Percentiles rank a stretch among this genome's conserved stretches.
Conservation (phyloP, 2,797 vertebrate genomes). For the Lateolabrax maculatus region DNA sequence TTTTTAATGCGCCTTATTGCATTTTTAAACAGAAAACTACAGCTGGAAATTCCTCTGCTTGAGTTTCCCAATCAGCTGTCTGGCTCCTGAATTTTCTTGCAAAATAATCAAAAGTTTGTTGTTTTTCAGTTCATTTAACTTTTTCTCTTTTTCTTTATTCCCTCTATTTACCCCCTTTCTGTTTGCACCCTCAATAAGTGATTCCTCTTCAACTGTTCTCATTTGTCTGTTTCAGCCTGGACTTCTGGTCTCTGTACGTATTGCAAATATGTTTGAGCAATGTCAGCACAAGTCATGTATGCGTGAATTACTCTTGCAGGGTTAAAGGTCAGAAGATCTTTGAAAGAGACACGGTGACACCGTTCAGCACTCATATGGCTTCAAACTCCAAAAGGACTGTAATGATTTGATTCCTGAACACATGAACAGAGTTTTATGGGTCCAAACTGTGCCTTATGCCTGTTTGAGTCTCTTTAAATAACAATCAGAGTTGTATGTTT, state of each 20-base stretch:
- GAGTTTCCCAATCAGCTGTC: slow-evolving; percentile 12
- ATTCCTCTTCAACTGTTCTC: slow-evolving; percentile 6
- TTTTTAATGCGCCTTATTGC: slow-evolving; percentile 15
- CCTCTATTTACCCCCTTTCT: background rate
- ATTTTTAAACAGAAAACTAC: slow-evolving; percentile 10
- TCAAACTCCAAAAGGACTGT: slow-evolving; percentile 35
- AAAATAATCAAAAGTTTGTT: no score
- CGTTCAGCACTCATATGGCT: background rate
- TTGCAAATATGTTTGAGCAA: background rate
- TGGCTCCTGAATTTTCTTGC: background rate
- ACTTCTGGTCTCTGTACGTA: background rate
- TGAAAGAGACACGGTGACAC: slow-evolving; percentile 18
- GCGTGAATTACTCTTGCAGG: slow-evolving; percentile 1
- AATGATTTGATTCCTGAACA: slow-evolving; percentile 18
- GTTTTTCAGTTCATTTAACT: background rate
- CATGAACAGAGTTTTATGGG: slow-evolving; percentile 13
- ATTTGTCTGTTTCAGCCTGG: background rate
- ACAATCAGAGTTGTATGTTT: slow-evolving; percentile 74
- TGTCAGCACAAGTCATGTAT: slow-evolving; percentile 8
- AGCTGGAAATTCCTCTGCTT: background rate
- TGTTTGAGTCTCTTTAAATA: slow-evolving; percentile 76
- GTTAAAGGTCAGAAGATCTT: slow-evolving; percentile 45
- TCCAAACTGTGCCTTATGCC: slow-evolving; percentile 40
- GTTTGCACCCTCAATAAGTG: background rate
- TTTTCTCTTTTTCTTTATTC: background rate